phyloP scores from a whole-genome alignment of 2,888 invertebrate species.

The Amblyjoppa fuscipennis region DNA sequence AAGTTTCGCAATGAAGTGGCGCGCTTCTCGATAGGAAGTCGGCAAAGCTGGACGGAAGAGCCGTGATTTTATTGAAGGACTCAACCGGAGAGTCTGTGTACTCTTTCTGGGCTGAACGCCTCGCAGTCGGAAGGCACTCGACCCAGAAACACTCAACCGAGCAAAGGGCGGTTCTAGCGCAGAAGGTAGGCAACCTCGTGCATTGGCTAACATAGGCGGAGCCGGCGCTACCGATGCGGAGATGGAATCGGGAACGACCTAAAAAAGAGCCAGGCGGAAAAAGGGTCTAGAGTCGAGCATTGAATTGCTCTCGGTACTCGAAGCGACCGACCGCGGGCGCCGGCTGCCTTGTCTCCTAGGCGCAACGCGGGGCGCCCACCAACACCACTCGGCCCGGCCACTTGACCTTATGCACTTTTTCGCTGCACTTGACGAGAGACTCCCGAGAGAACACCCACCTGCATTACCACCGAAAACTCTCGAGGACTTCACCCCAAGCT shows the following conservation, averaged over 20 bases:
- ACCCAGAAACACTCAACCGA: conserved; percentile 69
- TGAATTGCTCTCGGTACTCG: conserved; percentile 57
- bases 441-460: conserved; percentile 55
- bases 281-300: conserved; percentile 52
- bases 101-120: conserved; percentile 34
- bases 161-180: conserved; percentile 7
- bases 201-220: background rate
- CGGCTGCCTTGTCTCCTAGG: conserved; percentile 6
- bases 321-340: conserved; percentile 30
- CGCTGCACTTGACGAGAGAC: conserved; percentile 67
- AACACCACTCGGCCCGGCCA: conserved; percentile 73
- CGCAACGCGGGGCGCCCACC: conserved; percentile 48
- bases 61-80: conserved; percentile 18
- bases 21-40: background rate
- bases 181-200: conserved; percentile 1
- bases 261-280: conserved; percentile 48
- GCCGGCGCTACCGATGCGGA: conserved; percentile 18
- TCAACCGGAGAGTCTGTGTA: background rate
- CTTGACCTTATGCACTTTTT: conserved; percentile 76
- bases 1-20: conserved; percentile 30
- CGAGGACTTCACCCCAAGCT: background rate
- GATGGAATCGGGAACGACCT: conserved; percentile 68
- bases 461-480: conserved; percentile 41
- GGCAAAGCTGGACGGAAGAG: conserved; percentile 17
- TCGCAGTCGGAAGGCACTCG: conserved; percentile 65